Base-by-base conservation (phyloP, 2,797 vertebrate species). In the Aldrovandia affinis region DNA sequence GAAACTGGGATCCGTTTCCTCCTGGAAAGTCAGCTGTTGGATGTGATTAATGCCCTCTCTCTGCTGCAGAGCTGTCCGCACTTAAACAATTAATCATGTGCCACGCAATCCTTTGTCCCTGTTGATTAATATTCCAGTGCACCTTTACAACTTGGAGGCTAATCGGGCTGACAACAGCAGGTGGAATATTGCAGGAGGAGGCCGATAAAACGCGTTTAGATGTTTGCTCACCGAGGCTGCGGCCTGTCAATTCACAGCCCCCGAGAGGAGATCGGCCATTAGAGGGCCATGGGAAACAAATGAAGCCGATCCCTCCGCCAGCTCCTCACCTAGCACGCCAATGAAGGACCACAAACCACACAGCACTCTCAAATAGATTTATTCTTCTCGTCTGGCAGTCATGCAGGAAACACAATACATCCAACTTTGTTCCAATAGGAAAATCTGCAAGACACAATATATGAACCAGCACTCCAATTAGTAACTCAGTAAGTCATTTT, bases 241-340 rank as follows among this genome's bases (percentile, higher is more conserved):
- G 91, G 88, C 87, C 88, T 94, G 93, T 94, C 95, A 94, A 94
- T 95, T 94, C 92, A 91, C 90, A 90, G 93, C 91, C 94, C 91
- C 92, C 91, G 92, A 93, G 93, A 95, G 86, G 85, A 88, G 87
- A 90, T 92, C 92, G 96, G 94, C 93, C 94, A 95, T 95, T 95
- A 95, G 92, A 92, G 94, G 92, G 93, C 93, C 93, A 92, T 87
- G 93, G 95, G 92, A 95, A 96, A 97, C 94, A 95, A 96, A 96
- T 93, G 94, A 95, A 94, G 93, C 93, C 95, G 94, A 94, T 97
- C 96, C 96, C 93, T 93, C 92, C 93, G 89, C 93, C 92, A 93
- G 93, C 95, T 91, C 95, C 94, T 93, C 91, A 91, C 93, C 94
- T 94, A 93, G 95, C 95, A 94, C 92, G 93, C 95, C 94, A 95